Percentiles rank a stretch among this genome's conserved stretches.
These are phyloP conservation scores for Colletes latitarsis DNA, from an alignment of 1,140 invertebrate genomes.

Conservation along the genomic window DNA sequence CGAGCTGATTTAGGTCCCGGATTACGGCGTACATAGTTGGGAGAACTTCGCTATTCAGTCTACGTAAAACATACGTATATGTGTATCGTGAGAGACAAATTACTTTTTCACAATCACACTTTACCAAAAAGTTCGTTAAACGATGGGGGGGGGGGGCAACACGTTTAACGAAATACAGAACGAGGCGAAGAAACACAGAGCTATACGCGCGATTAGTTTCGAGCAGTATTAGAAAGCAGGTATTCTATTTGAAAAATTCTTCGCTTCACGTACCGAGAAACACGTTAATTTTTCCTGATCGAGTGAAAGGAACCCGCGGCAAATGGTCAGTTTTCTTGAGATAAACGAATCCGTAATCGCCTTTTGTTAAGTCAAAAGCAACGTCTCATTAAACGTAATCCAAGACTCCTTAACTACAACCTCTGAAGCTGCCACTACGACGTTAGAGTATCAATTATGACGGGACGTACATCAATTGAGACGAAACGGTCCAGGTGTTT, in stretches of 20 bases:
- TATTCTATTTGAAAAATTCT: conserved; percentile 18
- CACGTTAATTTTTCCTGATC: conserved; percentile 9
- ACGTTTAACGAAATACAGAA: background rate
- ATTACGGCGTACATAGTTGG: conserved; percentile 32
- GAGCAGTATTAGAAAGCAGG: conserved; percentile 19
- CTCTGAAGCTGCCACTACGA: background rate
- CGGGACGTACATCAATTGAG: conserved; percentile 53
- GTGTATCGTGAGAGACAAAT: background rate
- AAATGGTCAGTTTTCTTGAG: background rate
- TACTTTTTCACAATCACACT: background rate
- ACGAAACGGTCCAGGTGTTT: conserved; percentile 47
- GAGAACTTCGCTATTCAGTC: conserved; percentile 13
- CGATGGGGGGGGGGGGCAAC: background rate
- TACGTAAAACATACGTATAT: background rate
- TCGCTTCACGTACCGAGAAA: background rate
- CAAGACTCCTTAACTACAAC: conserved; percentile 23
- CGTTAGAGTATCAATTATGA: conserved; percentile 51
- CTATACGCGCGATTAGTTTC: conserved; percentile 2
- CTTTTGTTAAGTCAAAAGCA: conserved; percentile 36
- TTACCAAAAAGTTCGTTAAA: background rate
- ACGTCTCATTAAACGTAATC: conserved; percentile 44
- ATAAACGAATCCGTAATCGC: conserved; percentile 22
- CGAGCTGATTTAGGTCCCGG: conserved; percentile 63
- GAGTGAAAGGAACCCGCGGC: conserved; percentile 23
- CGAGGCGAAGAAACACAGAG: background rate